Base-by-base conservation (phyloP, 2,888 invertebrate genomes). In the Diaphora mendica region DNA sequence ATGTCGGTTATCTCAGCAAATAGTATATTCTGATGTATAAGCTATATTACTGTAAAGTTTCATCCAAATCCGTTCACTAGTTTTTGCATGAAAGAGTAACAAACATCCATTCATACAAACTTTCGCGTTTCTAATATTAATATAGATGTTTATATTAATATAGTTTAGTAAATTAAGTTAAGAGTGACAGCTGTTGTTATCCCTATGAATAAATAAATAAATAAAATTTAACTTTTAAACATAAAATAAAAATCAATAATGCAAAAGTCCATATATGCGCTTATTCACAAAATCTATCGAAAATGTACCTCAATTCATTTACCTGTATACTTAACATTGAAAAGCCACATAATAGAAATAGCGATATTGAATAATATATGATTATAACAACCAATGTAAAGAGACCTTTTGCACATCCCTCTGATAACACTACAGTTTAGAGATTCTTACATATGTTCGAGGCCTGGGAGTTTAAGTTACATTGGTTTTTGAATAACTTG, bases 341-440 rank as follows among this genome's bases (percentile, higher is more conserved):
- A 83, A 72, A 75, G 71, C 66, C 71, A 74, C 74, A 74, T 82
- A 79, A 80, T 79, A 42, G 69, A 59, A 71, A 33, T 73, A 82
- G 80, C 70, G 64, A 70, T 85, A 78, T 76, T 84, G 86, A 84
- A 84, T 84, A 82, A 84, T 84, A 84, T 84, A 86, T 84, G 82
- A 80, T 74, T 79, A 55, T 55, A 74, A 68, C 70, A 69, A 26
- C 84, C 77, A 77, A 11, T 64, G 13, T 68, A 51, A 35, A 23
- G 20, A 71, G 86, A 75, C 23, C 64, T 80, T 64, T 30, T 64
- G 26, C 35, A n/a, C 26, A 70, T 62, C 30, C 33, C 64, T 68
- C 65, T 17, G 33, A 33, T n/a, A 17, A n/a, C 42, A 44, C 42
- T 42, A 44, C 44, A 70, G 23, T 44, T 26, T 30, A 67, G 20